Base-by-base conservation (phyloP, 2,113 vertebrate genomes). In the Pelobates fuscus region DNA sequence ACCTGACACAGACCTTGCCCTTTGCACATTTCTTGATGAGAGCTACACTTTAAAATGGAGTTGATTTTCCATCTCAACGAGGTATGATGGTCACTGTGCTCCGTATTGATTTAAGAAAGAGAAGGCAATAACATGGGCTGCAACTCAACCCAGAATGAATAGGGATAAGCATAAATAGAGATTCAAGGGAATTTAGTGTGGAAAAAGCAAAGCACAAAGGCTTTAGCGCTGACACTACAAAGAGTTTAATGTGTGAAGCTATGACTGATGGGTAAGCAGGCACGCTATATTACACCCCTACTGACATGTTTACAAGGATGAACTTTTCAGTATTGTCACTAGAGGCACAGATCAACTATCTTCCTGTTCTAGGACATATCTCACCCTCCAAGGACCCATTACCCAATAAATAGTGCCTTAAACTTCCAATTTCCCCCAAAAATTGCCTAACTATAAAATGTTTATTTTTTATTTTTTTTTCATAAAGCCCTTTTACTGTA, bases 251-350 rank as follows among this genome's bases (percentile, higher is more conserved):
- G 44, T n/a, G 58, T 20, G 58, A 61, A 37, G 41, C 69, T 61
- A 5, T 71, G 69, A 65, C 71, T 55, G 62, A 57, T 66, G 30
- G 61, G 18, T 74, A 66, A 55, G 65, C 46, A 27, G 71, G 29
- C 71, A 32, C 71, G 55, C 32, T 74, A 66, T 74, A 66, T 74
- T 66, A 74, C 30, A 65, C 49, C 24, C 17, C 71, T 20, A 2
- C 61, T 74, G 71, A 74, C 71, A 74, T 74, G 71, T 74, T 74
- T 74, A 74, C 71, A 57, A 66, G 62, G n/a, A 49, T 74, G 71
- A 74, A 74, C 71, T 74, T 74, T 74, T 49, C 30, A 57, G 2
- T 14, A 6, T 49, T 58, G 62, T 55, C 62, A 65, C 71, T 74
- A 66, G 71, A 74, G 71, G 71, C 49, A 74, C 32, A 55, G 20